Evolutionary conservation across 2,113 vertebrate species (phyloP), one percentile per base, ranked within the genome.

Genomic region (Lethenteron camtschaticum): DNA sequence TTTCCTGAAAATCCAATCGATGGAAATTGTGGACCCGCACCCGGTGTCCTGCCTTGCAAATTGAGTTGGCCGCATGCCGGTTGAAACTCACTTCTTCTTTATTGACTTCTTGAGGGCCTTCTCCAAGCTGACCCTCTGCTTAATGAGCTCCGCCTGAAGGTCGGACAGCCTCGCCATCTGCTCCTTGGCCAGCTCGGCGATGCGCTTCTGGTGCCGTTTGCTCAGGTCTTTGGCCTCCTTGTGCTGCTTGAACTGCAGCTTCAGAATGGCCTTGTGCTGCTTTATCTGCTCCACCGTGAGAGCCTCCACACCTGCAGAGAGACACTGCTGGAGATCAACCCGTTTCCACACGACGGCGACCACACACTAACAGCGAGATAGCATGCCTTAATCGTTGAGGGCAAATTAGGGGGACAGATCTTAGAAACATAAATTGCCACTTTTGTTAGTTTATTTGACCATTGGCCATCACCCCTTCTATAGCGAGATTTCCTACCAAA

Each of bases 131-230:
- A 77, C 80, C 55, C 76, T 79, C 69, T 77, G 82, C 74, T 81
- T 83, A 69, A 80, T 77, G 63, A 78, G 76, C 69, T 80, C 77
- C 0, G 77, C 79, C 2, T 79, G 78, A 66, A 82, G 70, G 69
- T 85, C 79, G 73, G 73, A 77, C 1, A 57, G 79, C 6, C 77
- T 77, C 11, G 75, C 74, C 9, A 76, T 81, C 5, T 84, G 83
- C 70, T 89, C 85, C 68, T 87, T 85, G 73, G 81, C 83, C 69
- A 80, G 72, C 57, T 79, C 73, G 74, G 79, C 82, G 69, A 86
- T 77, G 78, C 85, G 86, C 73, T 83, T 84, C 9, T 80, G 76
- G 69, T 92, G 84, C 70, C 89, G 89, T 76, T 84, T 85, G 2
- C 70, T 77, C 59, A 90, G 75, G 69, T 90, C 86, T 72, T 84